phyloP scores from a whole-genome alignment of 2,797 vertebrate genomes.

The Pygocentrus nattereri region DNA sequence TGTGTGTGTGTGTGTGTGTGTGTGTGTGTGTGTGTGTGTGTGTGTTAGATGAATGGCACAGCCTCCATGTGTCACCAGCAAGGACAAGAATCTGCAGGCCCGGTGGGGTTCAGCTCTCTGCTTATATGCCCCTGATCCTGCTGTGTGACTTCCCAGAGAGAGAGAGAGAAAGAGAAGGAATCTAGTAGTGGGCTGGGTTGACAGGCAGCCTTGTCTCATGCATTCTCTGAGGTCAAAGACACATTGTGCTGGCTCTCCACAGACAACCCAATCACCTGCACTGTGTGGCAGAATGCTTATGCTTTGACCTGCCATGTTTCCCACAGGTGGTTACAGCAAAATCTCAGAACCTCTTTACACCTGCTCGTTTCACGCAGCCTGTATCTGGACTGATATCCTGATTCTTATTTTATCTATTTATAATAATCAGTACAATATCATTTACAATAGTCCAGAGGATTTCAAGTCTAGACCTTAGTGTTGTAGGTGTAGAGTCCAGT shows the following conservation, averaged over 20 bases:
- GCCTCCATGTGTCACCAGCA: slow-evolving; percentile 47
- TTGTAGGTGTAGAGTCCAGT: too few relatives aligned
- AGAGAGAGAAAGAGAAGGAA: slow-evolving; percentile 18
- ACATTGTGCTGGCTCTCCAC: slow-evolving; percentile 9
- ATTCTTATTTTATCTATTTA: neutral
- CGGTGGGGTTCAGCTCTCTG: slow-evolving; percentile 50
- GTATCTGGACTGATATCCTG: neutral
- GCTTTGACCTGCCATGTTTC: slow-evolving; percentile 35
- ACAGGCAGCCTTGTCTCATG: slow-evolving; percentile 25
- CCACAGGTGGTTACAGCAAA: slow-evolving; percentile 44
- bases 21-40: slow-evolving; percentile 9
- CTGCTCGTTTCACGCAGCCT: neutral
- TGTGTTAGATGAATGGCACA: slow-evolving; percentile 54
- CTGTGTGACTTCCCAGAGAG: slow-evolving; percentile 36
- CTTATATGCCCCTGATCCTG: slow-evolving; percentile 51
- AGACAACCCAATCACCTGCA: neutral
- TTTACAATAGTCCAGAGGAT: too few relatives aligned
- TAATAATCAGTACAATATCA: too few relatives aligned
- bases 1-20: neutral
- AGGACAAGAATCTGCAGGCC: slow-evolving; percentile 49
- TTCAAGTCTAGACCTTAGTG: too few relatives aligned
- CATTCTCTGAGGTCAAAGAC: slow-evolving; percentile 37
- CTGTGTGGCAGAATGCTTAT: slow-evolving; percentile 36
- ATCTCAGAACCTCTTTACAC: neutral
- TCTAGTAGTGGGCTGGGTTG: slow-evolving; percentile 33